Evolutionary conservation across 2,888 invertebrate genomes (phyloP).

Genomic region (Pristionchus maxplancki): DNA sequence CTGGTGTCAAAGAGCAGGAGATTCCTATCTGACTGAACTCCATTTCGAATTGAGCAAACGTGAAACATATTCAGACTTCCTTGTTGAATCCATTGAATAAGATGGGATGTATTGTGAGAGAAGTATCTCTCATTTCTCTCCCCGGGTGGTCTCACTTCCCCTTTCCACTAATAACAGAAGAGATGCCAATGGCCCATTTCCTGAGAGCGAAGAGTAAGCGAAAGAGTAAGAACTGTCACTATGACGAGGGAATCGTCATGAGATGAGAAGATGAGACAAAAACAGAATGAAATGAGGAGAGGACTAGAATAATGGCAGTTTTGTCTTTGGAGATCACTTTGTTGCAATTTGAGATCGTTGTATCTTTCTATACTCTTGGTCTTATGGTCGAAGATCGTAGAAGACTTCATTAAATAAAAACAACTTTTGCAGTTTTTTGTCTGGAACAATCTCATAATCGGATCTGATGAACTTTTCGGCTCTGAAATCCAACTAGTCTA

Average conservation of each 20-base stretch:
- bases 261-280: neutral
- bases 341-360: neutral
- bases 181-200: slow-evolving; percentile 1
- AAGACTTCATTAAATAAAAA: too few species aligned
- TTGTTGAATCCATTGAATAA: neutral
- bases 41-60: neutral
- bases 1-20: neutral
- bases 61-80: neutral
- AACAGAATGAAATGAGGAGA: neutral
- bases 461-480: too few species aligned
- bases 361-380: too few species aligned
- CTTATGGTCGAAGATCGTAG: too few species aligned
- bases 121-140: neutral
- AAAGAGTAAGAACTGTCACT: slow-evolving; percentile 27
- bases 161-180: slow-evolving; percentile 17
- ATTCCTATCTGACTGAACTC: neutral
- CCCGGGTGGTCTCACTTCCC: slow-evolving; percentile 29
- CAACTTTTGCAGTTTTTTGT: too few species aligned
- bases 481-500: neutral
- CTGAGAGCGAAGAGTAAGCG: neutral
- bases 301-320: neutral
- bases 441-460: too few species aligned
- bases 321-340: neutral
- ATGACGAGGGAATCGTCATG: neutral
- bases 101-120: neutral